These are phyloP conservation scores for Candoia aspera DNA, from an alignment of 2,113 vertebrate species.

Conservation along the genomic window DNA sequence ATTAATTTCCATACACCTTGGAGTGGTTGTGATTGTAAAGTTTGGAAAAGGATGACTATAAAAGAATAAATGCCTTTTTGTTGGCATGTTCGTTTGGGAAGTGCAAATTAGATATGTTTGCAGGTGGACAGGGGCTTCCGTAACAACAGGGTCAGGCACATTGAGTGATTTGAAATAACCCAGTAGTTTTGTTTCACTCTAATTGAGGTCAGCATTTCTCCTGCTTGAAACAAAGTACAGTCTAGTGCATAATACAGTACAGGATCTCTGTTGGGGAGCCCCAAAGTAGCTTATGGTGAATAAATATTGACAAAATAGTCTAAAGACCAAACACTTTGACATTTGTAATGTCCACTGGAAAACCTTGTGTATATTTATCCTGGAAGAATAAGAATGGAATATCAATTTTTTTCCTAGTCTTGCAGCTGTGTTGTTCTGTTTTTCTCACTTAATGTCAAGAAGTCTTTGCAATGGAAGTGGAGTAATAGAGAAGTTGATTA, in stretches of 20 bases:
- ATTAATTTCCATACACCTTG: too few relatives aligned
- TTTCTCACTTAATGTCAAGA: slow-evolving; percentile 27
- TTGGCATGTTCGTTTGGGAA: not conserved
- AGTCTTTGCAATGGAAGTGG: slow-evolving; percentile 14
- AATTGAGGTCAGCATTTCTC: slow-evolving; percentile 52
- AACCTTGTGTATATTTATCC: slow-evolving; percentile 83
- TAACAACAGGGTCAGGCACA: not conserved
- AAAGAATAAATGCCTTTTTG: too few relatives aligned
- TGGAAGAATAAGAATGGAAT: slow-evolving; percentile 71
- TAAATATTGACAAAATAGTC: slow-evolving; percentile 84
- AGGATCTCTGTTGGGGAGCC: slow-evolving; percentile 69
- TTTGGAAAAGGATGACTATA: too few relatives aligned
- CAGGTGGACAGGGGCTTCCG: not conserved
- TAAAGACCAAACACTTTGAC: slow-evolving; percentile 85
- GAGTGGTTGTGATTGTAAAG: too few relatives aligned
- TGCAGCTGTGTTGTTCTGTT: slow-evolving; percentile 51
- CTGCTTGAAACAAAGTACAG: slow-evolving; percentile 30
- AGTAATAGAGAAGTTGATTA: slow-evolving; percentile 21
- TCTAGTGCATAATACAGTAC: slow-evolving; percentile 11
- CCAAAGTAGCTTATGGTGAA: slow-evolving; percentile 70
- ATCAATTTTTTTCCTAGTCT: slow-evolving; percentile 71
- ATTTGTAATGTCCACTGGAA: slow-evolving; percentile 84
- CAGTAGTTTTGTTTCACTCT: not conserved
- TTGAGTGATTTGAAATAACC: not conserved
- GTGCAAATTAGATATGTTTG: not conserved